phyloP scores from a whole-genome alignment of 2,888 invertebrate genomes.

The Acleris literana region DNA sequence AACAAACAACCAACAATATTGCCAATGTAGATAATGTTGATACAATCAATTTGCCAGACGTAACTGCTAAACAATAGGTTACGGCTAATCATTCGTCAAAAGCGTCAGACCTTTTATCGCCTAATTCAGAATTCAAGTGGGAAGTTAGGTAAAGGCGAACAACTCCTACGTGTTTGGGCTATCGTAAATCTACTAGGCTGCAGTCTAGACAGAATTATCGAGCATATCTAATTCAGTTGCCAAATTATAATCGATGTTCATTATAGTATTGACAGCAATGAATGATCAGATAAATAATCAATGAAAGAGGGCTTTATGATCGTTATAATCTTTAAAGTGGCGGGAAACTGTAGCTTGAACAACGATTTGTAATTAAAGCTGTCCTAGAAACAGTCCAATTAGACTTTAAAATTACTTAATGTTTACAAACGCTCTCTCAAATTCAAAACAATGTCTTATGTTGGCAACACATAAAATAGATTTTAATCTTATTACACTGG shows the following conservation, averaged over 20 bases:
- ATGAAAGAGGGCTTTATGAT: neutral
- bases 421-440: too few relatives aligned
- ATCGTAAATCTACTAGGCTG: conserved; percentile 70
- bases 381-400: too few relatives aligned
- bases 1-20: conserved; percentile 2
- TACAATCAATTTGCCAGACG: conserved; percentile 24
- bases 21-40: conserved; percentile 8
- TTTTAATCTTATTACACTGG: too few relatives aligned
- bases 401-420: too few relatives aligned
- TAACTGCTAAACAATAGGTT: conserved; percentile 40
- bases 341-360: too few relatives aligned
- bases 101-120: conserved; percentile 54
- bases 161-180: conserved; percentile 73
- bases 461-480: too few relatives aligned
- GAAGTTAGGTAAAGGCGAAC: conserved; percentile 69
- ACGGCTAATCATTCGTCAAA: conserved; percentile 64
- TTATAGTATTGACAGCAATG: neutral
- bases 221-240: conserved; percentile 25
- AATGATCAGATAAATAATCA: conserved; percentile 18
- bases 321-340: too few relatives aligned
- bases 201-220: conserved; percentile 40
- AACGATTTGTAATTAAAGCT: too few relatives aligned
- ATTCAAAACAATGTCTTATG: too few relatives aligned
- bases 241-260: conserved; percentile 16
- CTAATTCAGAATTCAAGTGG: conserved; percentile 60